Base-by-base conservation (phyloP, 2,797 vertebrate genomes). In the Chanos chanos region DNA sequence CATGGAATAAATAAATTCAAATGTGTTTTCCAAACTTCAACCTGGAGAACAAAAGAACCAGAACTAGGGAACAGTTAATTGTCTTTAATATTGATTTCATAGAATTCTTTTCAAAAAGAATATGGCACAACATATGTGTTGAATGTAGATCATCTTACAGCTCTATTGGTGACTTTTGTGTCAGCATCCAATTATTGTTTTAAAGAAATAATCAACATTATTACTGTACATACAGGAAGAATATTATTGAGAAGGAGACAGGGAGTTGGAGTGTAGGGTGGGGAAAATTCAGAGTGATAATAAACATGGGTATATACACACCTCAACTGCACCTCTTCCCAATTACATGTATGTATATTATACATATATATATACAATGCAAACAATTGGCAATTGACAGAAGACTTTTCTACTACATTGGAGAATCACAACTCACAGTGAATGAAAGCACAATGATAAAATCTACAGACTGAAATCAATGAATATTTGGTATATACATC, bases 291-390 rank as follows among this genome's bases (percentile, higher is more conserved):
- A 86, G 70, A 82, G 81, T 83, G 84, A 75, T 83, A 84, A 81
- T 84, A 84, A 88, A 87, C 78, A 87, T 63, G 62, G 83, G 74
- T 86, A 82, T 85, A 76, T 89, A 89, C 86, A 89, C 79, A 72
- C n/a, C n/a, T 82, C 47, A 81, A 84, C 83, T 83, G 83, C 80
- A 83, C 77, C 60, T 72, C 81, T 81, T 85, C 79, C 37, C 41
- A 77, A 76, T 83, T 75, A 86, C 81, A n/a, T n/a, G n/a, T n/a
- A 55, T 56, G 84, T 77, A 77, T 61, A 78, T 77, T 79, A 73
- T 75, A 70, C 74, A 73, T 81, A n/a, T 74, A 76, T 83, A 86
- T 84, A 77, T 87, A 89, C 83, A 87, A 79, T 75, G 74, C 72
- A 85, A 86, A 86, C 76, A 73, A 78, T 78, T 82, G 70, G 80